A percentile compares a stretch with the other conserved stretches of the same genome.
These are phyloP conservation scores for Caenorhabditis drosophilae DNA, from an alignment of 2,888 invertebrate genomes.

Conservation along the genomic window DNA sequence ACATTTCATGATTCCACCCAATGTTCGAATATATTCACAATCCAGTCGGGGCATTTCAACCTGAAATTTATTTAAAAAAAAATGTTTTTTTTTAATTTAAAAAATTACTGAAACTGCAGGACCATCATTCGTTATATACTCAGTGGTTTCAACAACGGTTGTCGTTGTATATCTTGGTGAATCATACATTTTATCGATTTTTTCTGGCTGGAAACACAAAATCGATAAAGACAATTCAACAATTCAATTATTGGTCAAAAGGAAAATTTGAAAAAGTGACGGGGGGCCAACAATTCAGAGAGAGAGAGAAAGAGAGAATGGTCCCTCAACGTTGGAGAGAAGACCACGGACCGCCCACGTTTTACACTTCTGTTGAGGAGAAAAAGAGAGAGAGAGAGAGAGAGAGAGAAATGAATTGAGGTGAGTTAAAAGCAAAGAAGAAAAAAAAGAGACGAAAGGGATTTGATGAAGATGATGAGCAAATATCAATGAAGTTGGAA, in stretches of 20 bases:
- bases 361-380: too few relatives aligned
- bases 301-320: too few relatives aligned
- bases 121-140: slow-evolving; percentile 52
- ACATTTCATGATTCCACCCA: slow-evolving; percentile 81
- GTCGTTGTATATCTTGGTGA: slow-evolving; percentile 49
- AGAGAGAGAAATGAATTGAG: too few relatives aligned
- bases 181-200: slow-evolving; percentile 34
- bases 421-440: neutral
- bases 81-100: too few relatives aligned
- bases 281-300: too few relatives aligned
- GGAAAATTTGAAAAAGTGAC: too few relatives aligned
- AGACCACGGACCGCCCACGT: too few relatives aligned
- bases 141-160: slow-evolving; percentile 54
- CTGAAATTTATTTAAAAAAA: slow-evolving; percentile 29
- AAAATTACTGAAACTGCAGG: slow-evolving; percentile 38
- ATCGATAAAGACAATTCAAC: slow-evolving; percentile 1
- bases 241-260: too few relatives aligned
- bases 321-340: too few relatives aligned
- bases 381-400: too few relatives aligned
- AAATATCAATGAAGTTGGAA: too few relatives aligned
- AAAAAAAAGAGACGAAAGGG: slow-evolving; percentile 6
- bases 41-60: slow-evolving; percentile 74
- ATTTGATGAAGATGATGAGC: neutral
- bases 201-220: slow-evolving; percentile 20
- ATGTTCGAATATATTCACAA: slow-evolving; percentile 77